These are phyloP conservation scores for Gymnoscopelus braueri DNA, from an alignment of 2,797 vertebrate genomes.

Conservation along the genomic window DNA sequence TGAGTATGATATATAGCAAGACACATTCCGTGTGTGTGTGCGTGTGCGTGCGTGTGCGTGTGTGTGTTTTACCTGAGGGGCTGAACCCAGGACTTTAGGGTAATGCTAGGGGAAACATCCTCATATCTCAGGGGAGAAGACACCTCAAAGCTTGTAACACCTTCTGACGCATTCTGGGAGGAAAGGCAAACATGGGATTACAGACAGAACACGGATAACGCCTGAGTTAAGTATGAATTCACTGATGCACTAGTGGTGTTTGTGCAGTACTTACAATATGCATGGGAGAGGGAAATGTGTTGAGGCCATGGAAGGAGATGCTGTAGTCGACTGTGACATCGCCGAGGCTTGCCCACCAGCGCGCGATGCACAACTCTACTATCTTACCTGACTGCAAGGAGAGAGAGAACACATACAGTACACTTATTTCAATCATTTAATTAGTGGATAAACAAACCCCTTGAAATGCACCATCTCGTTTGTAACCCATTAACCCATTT, in stretches of 20 bases:
- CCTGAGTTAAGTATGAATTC: no score
- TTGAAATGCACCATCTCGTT: no score
- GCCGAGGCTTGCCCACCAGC: constrained; percentile 98
- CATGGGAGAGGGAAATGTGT: constrained; percentile 86
- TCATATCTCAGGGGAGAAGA: constrained; percentile 92
- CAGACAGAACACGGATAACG: neutral
- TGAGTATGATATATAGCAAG: neutral
- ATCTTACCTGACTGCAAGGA: constrained; percentile 87
- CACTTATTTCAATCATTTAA: neutral
- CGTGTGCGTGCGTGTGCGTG: neutral
- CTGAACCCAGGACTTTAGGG: constrained; percentile 97
- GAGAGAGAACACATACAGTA: constrained; percentile 24
- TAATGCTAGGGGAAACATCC: constrained; percentile 93
- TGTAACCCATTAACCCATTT: no score
- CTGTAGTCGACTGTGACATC: constrained; percentile 94
- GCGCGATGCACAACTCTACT: constrained; percentile 95
- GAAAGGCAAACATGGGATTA: constrained; percentile 18
- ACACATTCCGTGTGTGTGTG: neutral
- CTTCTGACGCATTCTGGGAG: constrained; percentile 93
- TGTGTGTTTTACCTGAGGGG: constrained; percentile 87
- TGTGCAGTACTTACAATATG: constrained; percentile 89
- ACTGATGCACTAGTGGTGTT: neutral
- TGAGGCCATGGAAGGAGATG: constrained; percentile 93
- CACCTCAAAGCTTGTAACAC: constrained; percentile 93
- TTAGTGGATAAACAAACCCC: no score